A percentile compares a stretch with the other conserved stretches of the same genome.
Conservation (phyloP, 2,888 invertebrate species). For the Aspidapion aeneum region DNA sequence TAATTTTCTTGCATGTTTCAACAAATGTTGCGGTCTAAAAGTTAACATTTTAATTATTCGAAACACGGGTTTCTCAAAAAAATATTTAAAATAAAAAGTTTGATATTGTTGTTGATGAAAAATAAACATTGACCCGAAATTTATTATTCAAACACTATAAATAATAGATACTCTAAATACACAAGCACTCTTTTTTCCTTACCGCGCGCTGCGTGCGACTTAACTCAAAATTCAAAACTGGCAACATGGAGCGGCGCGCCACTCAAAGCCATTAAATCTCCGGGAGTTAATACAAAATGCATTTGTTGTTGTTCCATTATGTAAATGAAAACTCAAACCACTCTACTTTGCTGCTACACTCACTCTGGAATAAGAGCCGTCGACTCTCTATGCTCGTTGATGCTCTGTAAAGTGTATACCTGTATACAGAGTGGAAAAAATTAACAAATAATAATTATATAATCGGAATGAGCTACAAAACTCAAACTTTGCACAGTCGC, state of each 20-base stretch:
- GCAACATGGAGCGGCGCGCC: constrained; percentile 28
- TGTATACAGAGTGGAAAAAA: neutral
- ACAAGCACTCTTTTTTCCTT: too few relatives aligned
- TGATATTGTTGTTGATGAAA: too few relatives aligned
- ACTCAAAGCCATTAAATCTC: constrained; percentile 49
- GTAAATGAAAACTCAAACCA: constrained; percentile 49
- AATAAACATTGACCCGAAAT: too few relatives aligned
- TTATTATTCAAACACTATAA: too few relatives aligned
- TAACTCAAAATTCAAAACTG: constrained; percentile 10
- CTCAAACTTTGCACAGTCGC: too few relatives aligned
- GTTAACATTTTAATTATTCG: too few relatives aligned
- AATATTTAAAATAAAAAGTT: too few relatives aligned
- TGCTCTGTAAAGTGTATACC: neutral
- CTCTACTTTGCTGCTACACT: constrained; percentile 3
- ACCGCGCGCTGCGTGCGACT: neutral
- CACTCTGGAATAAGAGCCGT: neutral
- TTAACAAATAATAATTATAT: too few relatives aligned
- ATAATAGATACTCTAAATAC: neutral
- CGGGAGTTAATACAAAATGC: constrained; percentile 51
- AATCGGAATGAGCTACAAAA: too few relatives aligned
- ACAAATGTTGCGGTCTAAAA: too few relatives aligned
- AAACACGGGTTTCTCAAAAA: too few relatives aligned
- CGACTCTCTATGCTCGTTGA: neutral
- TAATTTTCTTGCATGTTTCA: too few relatives aligned
- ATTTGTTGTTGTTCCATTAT: constrained; percentile 53